phyloP scores from a whole-genome alignment of 2,888 invertebrate species.

The Linnaemya vulpina region DNA sequence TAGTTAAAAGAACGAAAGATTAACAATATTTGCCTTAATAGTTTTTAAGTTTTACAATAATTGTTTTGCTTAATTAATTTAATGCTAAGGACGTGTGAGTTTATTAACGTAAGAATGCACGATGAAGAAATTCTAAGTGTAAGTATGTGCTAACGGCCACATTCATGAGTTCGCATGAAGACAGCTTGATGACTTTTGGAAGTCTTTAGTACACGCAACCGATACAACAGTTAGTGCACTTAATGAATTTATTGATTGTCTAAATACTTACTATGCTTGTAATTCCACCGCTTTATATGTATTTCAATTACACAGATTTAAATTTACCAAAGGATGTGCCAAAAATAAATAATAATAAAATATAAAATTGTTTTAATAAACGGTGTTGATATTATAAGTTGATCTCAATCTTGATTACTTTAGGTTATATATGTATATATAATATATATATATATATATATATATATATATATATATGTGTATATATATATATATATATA shows the following conservation, averaged over 20 bases:
- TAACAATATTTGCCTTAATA: slow-evolving; percentile 37
- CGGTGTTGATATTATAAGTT: too few relatives aligned
- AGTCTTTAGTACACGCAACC: not conserved
- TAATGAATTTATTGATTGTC: not conserved
- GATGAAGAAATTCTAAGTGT: not conserved
- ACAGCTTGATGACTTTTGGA: not conserved
- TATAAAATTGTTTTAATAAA: not conserved
- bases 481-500: too few relatives aligned
- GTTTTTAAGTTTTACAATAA: slow-evolving; percentile 44
- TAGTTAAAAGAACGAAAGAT: slow-evolving; percentile 26
- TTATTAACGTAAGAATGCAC: slow-evolving; percentile 4
- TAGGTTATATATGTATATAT: too few relatives aligned
- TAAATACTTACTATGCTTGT: not conserved
- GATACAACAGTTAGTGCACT: not conserved
- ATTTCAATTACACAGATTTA: slow-evolving; percentile 34
- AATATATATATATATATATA: too few relatives aligned
- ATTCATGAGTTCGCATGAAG: too few relatives aligned
- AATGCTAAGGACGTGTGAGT: slow-evolving; percentile 13
- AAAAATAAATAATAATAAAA: slow-evolving; percentile 24
- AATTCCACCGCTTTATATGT: slow-evolving; percentile 46
- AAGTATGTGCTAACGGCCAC: not conserved
- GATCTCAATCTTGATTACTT: too few relatives aligned
- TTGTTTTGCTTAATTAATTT: slow-evolving; percentile 37
- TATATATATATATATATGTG: too few relatives aligned
- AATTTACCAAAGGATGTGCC: slow-evolving; percentile 25